phyloP scores from a whole-genome alignment of 1,140 invertebrate species.

The Leptonema lineaticorne region DNA sequence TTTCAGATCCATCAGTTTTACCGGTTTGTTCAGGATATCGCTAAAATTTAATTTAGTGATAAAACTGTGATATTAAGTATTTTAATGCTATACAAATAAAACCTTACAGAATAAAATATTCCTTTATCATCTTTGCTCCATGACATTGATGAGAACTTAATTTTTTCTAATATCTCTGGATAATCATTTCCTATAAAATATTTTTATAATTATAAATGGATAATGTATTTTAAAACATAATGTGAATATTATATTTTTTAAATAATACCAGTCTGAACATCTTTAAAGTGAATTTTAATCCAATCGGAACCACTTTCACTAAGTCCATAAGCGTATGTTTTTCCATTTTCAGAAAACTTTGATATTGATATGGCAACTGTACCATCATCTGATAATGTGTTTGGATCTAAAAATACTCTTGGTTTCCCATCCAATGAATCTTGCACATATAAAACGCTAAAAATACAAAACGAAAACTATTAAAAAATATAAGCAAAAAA shows the following conservation, averaged over 20 bases:
- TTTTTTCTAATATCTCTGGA: conserved; percentile 83
- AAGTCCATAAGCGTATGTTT: conserved; percentile 87
- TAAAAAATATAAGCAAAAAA: background rate
- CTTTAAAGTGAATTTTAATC: conserved; percentile 85
- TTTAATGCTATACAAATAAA: background rate
- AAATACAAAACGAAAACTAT: conserved; percentile 43
- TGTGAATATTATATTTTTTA: background rate
- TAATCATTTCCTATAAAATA: conserved; percentile 74
- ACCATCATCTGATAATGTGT: conserved; percentile 89
- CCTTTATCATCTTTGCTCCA: conserved; percentile 97
- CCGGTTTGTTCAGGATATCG: conserved; percentile 74
- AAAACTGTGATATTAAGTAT: background rate
- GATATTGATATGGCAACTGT: conserved; percentile 80
- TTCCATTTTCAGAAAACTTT: conserved; percentile 89
- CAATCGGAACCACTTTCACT: conserved; percentile 94
- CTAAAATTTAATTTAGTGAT: conserved; percentile 40
- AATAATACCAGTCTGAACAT: conserved; percentile 68
- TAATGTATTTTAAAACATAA: background rate
- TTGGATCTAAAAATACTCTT: conserved; percentile 93
- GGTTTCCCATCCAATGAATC: conserved; percentile 77
- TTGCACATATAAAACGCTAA: conserved; percentile 91
- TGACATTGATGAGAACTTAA: conserved; percentile 87
- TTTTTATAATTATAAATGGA: conserved; percentile 12
- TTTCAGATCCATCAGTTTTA: conserved; percentile 87
- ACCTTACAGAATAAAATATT: conserved; percentile 87